Evolutionary conservation across 2,113 vertebrate genomes (phyloP), one percentile per base, ranked within the genome.

Genomic region (Lethenteron camtschaticum): DNA sequence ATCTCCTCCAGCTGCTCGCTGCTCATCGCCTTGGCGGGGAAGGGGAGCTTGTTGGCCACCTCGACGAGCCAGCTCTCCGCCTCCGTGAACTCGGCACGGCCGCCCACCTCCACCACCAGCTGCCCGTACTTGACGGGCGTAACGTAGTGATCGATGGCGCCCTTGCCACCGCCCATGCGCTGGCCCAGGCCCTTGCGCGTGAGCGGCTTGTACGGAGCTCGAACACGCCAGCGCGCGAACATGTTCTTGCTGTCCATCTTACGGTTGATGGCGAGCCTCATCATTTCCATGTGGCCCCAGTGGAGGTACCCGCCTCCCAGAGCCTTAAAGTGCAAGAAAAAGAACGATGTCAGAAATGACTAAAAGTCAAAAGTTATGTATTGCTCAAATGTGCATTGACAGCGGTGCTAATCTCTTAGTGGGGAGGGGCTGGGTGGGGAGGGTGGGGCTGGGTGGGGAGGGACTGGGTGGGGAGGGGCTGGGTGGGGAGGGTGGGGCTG

Each of bases 241-340:
- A 83, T 95, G 9, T 75, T 84, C 18, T 74, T 81, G 68, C 85
- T 59, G 12, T 95, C 82, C 72, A 96, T 82, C 69, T 76, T 75
- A n/a, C 90, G 85, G 60, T 85, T 92, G 73, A 96, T 79, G 1
- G 84, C 90, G 58, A 96, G 75, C 58, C 92, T 86, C 12, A 96
- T 94, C 90, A 99, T 96, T 79, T 99, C 92, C 1, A 95, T 78
- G 80, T 96, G 92, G 58, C 89, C 89, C 86, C 87, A 96, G 6
- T 80, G 88, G 14, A 99, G 80, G 75, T 91, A 96, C 0, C 94
- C 94, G 0, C 94, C 92, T 60, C 87, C 87, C 72, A 95, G 7
- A 1, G 94, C 91, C 94, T 96, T 73, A 0, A 56, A 24, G 63
- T 13, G 69, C 41, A 58, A 12, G 56, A 56, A 3, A 55, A 9